Conservation (phyloP, 2,888 invertebrate genomes). For the Gastrophysa polygoni region DNA sequence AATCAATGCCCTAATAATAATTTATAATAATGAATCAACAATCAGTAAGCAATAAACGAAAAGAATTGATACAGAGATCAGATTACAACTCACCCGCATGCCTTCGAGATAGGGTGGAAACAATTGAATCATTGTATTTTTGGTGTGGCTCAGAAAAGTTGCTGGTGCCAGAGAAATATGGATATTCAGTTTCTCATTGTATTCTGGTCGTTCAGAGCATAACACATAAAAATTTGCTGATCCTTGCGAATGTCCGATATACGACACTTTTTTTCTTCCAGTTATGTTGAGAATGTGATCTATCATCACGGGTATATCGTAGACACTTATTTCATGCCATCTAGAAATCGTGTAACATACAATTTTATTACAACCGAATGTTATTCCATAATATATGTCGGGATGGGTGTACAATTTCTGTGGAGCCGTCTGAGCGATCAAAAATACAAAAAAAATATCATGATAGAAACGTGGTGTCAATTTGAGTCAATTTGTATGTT, state of each 20-base stretch:
- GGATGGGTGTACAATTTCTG: too few relatives aligned
- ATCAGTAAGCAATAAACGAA: too few relatives aligned
- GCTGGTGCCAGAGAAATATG: slow-evolving; percentile 73
- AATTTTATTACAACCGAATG: not conserved
- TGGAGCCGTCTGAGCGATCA: too few relatives aligned
- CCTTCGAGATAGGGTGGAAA: slow-evolving; percentile 16
- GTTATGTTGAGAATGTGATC: slow-evolving; percentile 69
- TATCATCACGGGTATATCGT: slow-evolving; percentile 80
- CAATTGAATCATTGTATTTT: slow-evolving; percentile 11
- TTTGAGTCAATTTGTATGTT: too few relatives aligned
- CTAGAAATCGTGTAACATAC: slow-evolving; percentile 59
- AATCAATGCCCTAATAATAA: too few relatives aligned
- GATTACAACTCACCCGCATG: slow-evolving; percentile 27
- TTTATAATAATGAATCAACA: too few relatives aligned
- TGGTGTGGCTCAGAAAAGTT: slow-evolving; percentile 59
- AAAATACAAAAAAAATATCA: too few relatives aligned
- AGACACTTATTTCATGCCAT: slow-evolving; percentile 80
- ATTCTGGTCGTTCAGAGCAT: slow-evolving; percentile 66
- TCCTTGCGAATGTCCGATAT: slow-evolving; percentile 82
- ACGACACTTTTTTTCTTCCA: slow-evolving; percentile 66
- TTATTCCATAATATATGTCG: too few relatives aligned
- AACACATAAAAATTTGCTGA: slow-evolving; percentile 71
- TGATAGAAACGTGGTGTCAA: too few relatives aligned
- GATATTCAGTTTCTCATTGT: slow-evolving; percentile 67
- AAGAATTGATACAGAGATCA: too few relatives aligned